These are phyloP conservation scores for Cladorhizidae sp. DNA, from an alignment of 37 sponge, comb jelly and placozoan genomes.

Conservation along the genomic window DNA sequence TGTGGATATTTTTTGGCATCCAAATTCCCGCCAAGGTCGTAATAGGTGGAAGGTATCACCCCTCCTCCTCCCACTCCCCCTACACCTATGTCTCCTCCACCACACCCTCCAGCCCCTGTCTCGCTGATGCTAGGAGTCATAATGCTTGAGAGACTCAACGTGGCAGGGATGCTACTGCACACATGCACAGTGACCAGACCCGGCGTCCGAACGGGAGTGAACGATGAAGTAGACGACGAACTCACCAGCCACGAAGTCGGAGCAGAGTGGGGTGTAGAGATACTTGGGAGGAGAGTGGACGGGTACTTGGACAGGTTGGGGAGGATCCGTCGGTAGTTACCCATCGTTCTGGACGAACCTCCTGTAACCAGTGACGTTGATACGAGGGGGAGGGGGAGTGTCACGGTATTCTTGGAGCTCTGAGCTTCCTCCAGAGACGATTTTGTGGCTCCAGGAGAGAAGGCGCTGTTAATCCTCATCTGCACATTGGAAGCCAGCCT, in stretches of 20 bases:
- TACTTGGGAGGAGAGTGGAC: neutral
- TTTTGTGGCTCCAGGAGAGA: neutral
- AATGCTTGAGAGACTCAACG: neutral
- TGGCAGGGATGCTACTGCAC: constrained; percentile 11
- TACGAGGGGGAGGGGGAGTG: neutral
- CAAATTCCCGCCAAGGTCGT: no score
- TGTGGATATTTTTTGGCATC: neutral
- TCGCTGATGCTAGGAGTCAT: neutral
- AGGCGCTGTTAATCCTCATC: constrained; percentile 15
- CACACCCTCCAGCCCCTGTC: neutral
- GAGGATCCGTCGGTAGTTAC: neutral
- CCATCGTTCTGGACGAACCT: neutral
- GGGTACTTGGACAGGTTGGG: neutral
- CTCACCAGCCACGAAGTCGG: no score
- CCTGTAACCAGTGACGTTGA: neutral
- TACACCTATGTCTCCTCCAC: neutral
- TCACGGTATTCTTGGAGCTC: neutral
- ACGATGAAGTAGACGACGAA: neutral
- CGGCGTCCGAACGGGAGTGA: neutral
- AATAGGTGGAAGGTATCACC: no score
- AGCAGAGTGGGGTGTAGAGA: no score
- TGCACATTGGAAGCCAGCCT: constrained; percentile 20
- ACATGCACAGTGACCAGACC: constrained; percentile 6
- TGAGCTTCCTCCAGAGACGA: neutral
- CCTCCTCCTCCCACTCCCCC: neutral